Percentiles rank a stretch among this genome's conserved stretches.
These are phyloP conservation scores for Gasteruption jaculator DNA, from an alignment of 2,888 invertebrate genomes.

Conservation along the genomic window DNA sequence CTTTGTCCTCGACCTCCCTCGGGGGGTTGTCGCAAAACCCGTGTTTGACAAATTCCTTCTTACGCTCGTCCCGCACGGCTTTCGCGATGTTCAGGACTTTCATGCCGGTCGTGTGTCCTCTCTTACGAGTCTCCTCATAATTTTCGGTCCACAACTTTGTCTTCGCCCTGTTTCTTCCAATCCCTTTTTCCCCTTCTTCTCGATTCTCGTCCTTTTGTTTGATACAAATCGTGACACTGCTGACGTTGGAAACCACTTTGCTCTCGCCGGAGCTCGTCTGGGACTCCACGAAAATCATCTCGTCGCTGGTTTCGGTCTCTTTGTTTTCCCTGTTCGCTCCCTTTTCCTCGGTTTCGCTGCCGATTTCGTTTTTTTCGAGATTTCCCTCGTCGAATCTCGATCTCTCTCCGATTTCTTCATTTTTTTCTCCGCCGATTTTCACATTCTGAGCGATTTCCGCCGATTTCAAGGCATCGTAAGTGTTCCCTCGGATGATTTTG, in stretches of 20 bases:
- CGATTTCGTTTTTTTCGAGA: no score
- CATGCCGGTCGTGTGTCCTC: conserved; percentile 8
- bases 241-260: no score
- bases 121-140: background rate
- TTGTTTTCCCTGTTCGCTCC: no score
- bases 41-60: conserved; percentile 8
- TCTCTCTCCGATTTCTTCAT: background rate
- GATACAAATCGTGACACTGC: no score
- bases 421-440: background rate
- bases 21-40: conserved; percentile 4
- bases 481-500: background rate
- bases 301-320: no score
- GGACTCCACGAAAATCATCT: no score
- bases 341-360: no score
- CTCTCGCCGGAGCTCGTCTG: no score
- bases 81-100: conserved; percentile 17
- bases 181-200: no score
- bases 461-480: background rate
- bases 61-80: conserved; percentile 9
- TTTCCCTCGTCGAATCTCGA: background rate
- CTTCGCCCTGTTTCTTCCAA: no score
- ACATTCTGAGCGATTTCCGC: background rate
- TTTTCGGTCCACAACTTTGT: background rate
- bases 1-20: background rate
- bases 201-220: no score